Evolutionary conservation across 2,797 vertebrate genomes (phyloP).

Genomic region (Pangasius sanitwongsei): DNA sequence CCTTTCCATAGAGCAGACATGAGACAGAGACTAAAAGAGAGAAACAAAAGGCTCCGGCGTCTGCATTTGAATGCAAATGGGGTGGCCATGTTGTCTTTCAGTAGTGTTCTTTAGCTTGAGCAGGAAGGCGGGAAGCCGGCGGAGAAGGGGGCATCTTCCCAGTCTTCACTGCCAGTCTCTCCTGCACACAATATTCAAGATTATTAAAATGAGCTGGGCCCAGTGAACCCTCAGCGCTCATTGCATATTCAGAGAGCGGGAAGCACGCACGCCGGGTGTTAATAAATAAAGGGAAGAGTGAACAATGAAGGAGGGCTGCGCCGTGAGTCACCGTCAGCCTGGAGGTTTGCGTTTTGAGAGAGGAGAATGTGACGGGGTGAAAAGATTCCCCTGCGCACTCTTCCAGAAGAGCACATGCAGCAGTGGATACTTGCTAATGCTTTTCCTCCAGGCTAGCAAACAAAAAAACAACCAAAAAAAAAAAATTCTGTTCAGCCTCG

Average conservation of each 20-base stretch:
- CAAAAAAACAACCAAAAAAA: neutral
- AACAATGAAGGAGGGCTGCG: conserved; percentile 53
- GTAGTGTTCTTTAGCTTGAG: conserved; percentile 31
- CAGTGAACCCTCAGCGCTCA: conserved; percentile 73
- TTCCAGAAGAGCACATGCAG: conserved; percentile 33
- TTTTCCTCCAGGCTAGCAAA: conserved; percentile 29
- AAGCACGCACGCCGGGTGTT: conserved; percentile 69
- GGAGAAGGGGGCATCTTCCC: conserved; percentile 52
- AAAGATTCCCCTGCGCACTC: conserved; percentile 28
- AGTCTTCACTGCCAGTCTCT: conserved; percentile 48
- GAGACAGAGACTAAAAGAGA: conserved; percentile 31
- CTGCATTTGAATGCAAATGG: conserved; percentile 52
- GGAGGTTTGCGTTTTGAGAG: conserved; percentile 18
- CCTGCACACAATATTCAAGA: conserved; percentile 54
- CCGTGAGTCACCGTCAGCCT: conserved; percentile 31
- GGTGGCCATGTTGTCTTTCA: conserved; percentile 66
- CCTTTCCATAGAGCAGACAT: conserved; percentile 21
- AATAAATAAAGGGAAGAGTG: conserved; percentile 64
- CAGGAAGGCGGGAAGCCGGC: conserved; percentile 29
- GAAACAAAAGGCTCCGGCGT: conserved; percentile 44
- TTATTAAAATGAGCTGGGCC: conserved; percentile 59
- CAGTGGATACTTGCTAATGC: conserved; percentile 20
- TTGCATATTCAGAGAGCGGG: conserved; percentile 72
- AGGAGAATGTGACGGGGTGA: conserved; percentile 17
- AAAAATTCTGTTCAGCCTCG: neutral